These are phyloP conservation scores for Columba guinea DNA, from an alignment of 2,797 vertebrate genomes.

Conservation along the genomic window DNA sequence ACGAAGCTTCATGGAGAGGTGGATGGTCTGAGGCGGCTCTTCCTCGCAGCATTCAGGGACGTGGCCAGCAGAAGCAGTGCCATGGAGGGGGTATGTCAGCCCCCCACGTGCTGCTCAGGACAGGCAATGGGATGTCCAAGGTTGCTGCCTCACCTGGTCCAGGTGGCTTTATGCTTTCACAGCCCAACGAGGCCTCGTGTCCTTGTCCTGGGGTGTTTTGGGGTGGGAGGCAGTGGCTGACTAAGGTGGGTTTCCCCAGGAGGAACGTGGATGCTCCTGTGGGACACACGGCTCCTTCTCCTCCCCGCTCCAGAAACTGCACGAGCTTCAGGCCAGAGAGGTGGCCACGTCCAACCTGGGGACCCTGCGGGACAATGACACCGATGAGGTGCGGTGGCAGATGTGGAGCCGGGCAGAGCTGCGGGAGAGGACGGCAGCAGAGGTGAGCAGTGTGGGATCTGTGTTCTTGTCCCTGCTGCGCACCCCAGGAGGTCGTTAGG, in stretches of 20 bases:
- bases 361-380: slow-evolving; percentile 48
- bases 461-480: accelerated
- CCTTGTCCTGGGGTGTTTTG: neutral
- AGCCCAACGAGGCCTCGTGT: neutral
- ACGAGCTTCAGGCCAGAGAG: slow-evolving; percentile 58
- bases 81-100: slow-evolving; percentile 71
- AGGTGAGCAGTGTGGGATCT: slow-evolving; percentile 56
- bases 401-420: slow-evolving; percentile 27
- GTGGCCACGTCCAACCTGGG: slow-evolving; percentile 39
- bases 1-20: slow-evolving; percentile 73
- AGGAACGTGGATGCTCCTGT: neutral
- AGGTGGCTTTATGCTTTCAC: neutral
- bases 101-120: accelerated
- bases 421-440: slow-evolving; percentile 34
- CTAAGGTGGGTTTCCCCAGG: neutral
- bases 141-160: neutral
- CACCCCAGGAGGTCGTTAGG: neutral
- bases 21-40: slow-evolving; percentile 69
- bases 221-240: neutral
- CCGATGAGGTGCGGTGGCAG: neutral
- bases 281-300: neutral
- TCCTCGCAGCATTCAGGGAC: slow-evolving; percentile 71
- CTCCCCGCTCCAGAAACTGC: slow-evolving; percentile 69
- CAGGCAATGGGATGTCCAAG: neutral
- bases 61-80: slow-evolving; percentile 69